phyloP scores from a whole-genome alignment of 2,797 vertebrate species.

The Vultur gryphus region DNA sequence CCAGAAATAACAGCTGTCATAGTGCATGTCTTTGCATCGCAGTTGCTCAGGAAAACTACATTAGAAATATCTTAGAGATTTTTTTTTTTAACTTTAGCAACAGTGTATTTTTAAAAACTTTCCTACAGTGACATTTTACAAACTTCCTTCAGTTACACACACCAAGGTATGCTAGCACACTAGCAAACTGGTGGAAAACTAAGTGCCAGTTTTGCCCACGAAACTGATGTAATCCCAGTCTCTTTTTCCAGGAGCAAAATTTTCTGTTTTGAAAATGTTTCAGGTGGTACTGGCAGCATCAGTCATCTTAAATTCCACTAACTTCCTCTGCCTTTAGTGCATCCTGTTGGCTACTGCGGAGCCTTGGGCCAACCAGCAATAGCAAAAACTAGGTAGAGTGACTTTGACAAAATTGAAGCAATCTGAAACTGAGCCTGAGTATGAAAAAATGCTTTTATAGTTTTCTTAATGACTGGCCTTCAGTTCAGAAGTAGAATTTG shows the following conservation, averaged over 20 bases:
- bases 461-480: background rate
- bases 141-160: background rate
- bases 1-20: background rate
- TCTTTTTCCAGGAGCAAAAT: background rate
- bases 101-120: background rate
- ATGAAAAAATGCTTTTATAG: background rate
- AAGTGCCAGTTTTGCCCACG: background rate
- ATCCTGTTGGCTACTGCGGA: background rate
- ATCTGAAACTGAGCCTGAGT: background rate
- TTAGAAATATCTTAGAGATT: background rate
- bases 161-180: background rate
- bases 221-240: background rate
- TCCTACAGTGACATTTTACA: background rate
- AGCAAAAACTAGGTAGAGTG: background rate
- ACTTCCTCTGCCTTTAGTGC: background rate
- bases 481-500: background rate
- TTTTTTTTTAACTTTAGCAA: background rate
- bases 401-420: background rate
- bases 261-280: background rate
- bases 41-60: background rate
- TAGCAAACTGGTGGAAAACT: background rate
- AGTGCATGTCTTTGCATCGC: background rate
- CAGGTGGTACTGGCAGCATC: background rate
- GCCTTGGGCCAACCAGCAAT: background rate
- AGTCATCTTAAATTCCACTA: background rate